Evolutionary conservation across 2,113 vertebrate genomes (phyloP), one percentile per base, ranked within the genome.

Genomic region (Sminthopsis crassicaudata): DNA sequence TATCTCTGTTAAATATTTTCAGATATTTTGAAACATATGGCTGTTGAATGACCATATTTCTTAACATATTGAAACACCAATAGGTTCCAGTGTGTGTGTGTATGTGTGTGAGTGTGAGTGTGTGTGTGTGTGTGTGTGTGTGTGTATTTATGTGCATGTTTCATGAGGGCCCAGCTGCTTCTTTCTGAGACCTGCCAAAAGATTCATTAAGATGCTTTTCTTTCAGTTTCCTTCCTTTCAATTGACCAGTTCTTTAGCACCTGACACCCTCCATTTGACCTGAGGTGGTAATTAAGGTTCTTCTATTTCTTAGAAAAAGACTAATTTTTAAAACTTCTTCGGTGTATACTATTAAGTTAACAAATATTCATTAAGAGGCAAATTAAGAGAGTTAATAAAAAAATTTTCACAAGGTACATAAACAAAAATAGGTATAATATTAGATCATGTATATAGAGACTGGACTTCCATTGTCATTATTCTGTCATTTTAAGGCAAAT

Each of bases 1-100:
- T 94, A 3, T n/a, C 96, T 96, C 46, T 96, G 57, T 94, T 96
- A 97, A 98, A 96, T 96, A 95, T 97, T 96, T 97, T 96, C 53
- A 97, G 96, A 60, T 2, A 14, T 94, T 97, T 95, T 92, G 91
- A 91, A 97, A 94, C 96, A 95, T 95, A 46, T 93, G 93, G 84
- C 91, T 95, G 60, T 42, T 48, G 92, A 97, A 94, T 88, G 92
- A 53, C 50, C 95, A 94, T 95, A 95, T 97, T 98, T 98, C 97
- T 97, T 46, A 98, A 91, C 94, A 97, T 97, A 97, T 96, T 98
- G 96, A 97, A 96, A 96, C 94, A 96, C 51, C 89, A 90, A 60
- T 92, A 95, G 53, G 19, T 93, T 91, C 94, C 95, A 96, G 26
- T 97, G 94, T 97, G 94, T 54, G 98, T 36, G 27, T 36, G 27